Conservation (phyloP, 2,797 vertebrate genomes). For the Rachycentron canadum region DNA sequence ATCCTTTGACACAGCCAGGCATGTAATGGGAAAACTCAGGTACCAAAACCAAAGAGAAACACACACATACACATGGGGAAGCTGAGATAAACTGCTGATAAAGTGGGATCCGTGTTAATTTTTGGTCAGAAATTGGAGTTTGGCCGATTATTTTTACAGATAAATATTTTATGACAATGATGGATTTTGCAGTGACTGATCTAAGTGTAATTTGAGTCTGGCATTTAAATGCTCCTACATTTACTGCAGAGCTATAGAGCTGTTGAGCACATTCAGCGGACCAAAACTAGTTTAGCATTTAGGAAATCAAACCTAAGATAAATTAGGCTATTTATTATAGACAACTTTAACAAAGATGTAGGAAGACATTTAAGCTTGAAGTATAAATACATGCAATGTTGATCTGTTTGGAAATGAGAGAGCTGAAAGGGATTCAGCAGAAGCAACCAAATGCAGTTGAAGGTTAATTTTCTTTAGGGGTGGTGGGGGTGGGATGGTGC, state of each 20-base stretch:
- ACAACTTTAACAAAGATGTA: not conserved
- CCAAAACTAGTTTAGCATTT: not conserved
- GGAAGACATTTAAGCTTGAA: conserved; percentile 1
- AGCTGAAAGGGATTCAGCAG: conserved; percentile 12
- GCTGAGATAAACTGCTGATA: conserved; percentile 20
- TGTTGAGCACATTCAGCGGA: not conserved
- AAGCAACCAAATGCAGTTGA: not conserved
- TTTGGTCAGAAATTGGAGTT: conserved; percentile 18
- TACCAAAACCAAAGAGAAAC: conserved; percentile 44
- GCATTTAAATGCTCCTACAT: not conserved
- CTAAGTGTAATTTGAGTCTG: not conserved
- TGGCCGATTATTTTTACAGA: not conserved
- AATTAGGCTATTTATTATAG: too few relatives aligned
- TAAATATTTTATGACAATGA: conserved; percentile 12
- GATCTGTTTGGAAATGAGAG: conserved; percentile 6
- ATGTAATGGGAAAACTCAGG: conserved; percentile 71
- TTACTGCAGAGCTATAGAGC: not conserved
- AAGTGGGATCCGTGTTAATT: not conserved
- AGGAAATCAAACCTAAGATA: too few relatives aligned
- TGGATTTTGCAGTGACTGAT: conserved; percentile 10
- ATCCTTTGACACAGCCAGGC: conserved; percentile 64
- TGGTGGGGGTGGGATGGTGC: too few relatives aligned
- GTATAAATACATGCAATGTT: not conserved
- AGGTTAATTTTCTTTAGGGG: conserved; percentile 5
- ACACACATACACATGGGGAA: not conserved